Conservation (phyloP, 64 coral and sea anemone genomes). For the Porites lutea region DNA sequence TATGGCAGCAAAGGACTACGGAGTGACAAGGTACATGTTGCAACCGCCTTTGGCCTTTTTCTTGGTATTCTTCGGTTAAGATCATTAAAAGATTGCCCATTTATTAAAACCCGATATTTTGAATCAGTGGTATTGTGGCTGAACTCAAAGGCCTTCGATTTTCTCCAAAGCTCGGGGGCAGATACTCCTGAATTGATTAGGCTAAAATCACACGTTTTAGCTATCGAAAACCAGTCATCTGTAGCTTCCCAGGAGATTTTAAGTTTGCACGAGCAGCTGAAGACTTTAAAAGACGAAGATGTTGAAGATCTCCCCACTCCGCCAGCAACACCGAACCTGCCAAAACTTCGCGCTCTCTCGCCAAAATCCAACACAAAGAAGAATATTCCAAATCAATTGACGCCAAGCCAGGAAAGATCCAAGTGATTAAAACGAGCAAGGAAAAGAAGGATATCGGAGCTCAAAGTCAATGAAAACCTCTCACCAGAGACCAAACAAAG, state of each 20-base stretch:
- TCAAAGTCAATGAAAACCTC: background rate
- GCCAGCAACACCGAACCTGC: background rate
- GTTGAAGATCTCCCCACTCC: background rate
- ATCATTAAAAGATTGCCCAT: conserved; percentile 14
- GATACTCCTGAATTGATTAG: background rate
- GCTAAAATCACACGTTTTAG: background rate
- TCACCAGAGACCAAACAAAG: conserved; percentile 7
- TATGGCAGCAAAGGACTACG: background rate
- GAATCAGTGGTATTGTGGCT: background rate
- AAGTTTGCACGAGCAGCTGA: background rate
- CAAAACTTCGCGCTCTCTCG: background rate
- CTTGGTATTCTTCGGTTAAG: background rate
- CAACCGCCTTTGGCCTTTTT: background rate
- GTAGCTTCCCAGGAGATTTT: background rate
- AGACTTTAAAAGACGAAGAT: background rate
- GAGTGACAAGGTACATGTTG: conserved; percentile 3
- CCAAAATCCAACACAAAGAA: background rate
- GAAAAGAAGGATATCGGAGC: background rate
- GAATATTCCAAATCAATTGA: background rate
- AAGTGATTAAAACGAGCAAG: background rate
- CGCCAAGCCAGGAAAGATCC: background rate
- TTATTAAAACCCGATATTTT: conserved; percentile 14
- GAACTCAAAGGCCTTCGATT: conserved; percentile 20
- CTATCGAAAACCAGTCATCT: background rate
- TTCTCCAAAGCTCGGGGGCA: background rate